Evolutionary conservation across 2,888 invertebrate species (phyloP).

Genomic region (Oscheius sp.): DNA sequence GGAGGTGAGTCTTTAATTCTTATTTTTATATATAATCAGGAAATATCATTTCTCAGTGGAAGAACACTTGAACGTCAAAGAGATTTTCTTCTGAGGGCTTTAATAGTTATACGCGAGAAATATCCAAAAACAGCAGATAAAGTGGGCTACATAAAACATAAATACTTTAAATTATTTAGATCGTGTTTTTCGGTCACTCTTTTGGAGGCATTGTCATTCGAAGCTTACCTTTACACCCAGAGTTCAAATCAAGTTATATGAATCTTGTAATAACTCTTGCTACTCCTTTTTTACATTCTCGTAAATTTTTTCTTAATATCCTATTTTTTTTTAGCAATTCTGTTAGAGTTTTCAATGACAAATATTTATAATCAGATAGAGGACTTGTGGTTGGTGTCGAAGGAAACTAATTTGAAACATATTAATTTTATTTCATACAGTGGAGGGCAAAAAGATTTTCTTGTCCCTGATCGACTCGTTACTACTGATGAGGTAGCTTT

Average conservation of each 20-base stretch:
- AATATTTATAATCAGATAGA: conserved; percentile 18
- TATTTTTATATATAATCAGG: conserved; percentile 71
- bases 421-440: conserved; percentile 57
- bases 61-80: conserved; percentile 83
- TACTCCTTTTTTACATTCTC: conserved; percentile 37
- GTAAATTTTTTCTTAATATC: conserved; percentile 25
- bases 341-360: conserved; percentile 29
- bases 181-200: conserved; percentile 51
- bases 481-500: conserved; percentile 14
- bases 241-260: conserved; percentile 28
- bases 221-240: conserved; percentile 23
- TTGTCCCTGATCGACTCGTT: conserved; percentile 43
- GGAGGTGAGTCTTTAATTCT: conserved; percentile 74
- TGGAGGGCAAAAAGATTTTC: conserved; percentile 61
- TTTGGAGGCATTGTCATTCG: conserved; percentile 49
- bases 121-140: conserved; percentile 19
- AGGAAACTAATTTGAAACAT: conserved; percentile 25
- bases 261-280: conserved; percentile 41
- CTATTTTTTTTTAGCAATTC: conserved; percentile 35
- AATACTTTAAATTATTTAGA: conserved; percentile 33
- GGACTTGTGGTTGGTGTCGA: conserved; percentile 23
- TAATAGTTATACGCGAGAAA: conserved; percentile 76
- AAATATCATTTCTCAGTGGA: conserved; percentile 87
- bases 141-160: conserved; percentile 12
- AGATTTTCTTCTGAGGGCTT: conserved; percentile 79